Evolutionary conservation across 1,140 invertebrate species (phyloP).

Genomic region (Brachionus koreanus): DNA sequence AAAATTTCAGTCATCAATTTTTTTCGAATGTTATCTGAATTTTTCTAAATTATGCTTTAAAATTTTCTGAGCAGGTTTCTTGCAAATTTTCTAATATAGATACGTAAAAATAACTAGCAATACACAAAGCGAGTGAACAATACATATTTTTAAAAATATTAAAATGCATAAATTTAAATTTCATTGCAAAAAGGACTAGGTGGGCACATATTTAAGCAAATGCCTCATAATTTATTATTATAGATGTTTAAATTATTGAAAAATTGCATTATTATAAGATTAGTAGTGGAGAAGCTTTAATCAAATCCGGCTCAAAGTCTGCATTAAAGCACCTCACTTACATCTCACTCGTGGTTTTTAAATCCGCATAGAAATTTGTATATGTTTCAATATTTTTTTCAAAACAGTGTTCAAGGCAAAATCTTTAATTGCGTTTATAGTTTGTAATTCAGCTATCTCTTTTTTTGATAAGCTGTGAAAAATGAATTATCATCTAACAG

Average conservation of each 20-base stretch:
- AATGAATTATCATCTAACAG: neutral
- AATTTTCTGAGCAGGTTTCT: neutral
- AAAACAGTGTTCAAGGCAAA: neutral
- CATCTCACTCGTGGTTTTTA: neutral
- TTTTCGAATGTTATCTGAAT: neutral
- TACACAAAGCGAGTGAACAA: neutral
- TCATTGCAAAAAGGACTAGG: neutral
- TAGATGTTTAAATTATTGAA: conserved; percentile 24
- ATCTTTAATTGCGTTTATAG: neutral
- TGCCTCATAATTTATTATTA: conserved; percentile 36
- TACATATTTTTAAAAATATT: neutral
- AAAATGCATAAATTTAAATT: conserved; percentile 11
- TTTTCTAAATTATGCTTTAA: neutral
- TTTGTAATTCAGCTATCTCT: neutral
- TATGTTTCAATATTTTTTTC: neutral
- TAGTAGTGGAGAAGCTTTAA: neutral
- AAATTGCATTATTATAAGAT: conserved; percentile 16
- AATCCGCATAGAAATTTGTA: neutral
- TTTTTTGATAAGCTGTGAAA: neutral
- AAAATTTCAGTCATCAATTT: neutral
- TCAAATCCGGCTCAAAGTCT: neutral
- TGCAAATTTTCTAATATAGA: neutral
- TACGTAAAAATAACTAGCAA: neutral
- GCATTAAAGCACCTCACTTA: neutral
- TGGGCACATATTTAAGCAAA: neutral